Base-by-base conservation (phyloP, 2,113 vertebrate species). In the Heteronetta atricapilla region DNA sequence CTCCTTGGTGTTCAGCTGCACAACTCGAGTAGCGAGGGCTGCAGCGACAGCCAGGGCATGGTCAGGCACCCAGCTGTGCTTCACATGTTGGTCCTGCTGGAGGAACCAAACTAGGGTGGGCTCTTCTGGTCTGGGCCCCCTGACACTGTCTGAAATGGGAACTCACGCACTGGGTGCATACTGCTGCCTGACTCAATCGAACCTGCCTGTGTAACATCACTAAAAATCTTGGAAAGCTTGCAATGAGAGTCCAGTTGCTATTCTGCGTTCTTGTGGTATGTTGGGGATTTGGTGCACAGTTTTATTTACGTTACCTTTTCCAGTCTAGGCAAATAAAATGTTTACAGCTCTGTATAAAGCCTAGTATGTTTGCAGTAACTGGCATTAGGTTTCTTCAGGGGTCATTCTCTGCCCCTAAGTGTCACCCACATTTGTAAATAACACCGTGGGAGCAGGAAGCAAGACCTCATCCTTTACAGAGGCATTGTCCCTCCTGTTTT, bases 221-320 rank as follows among this genome's bases (percentile, higher is more conserved):
- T 73, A 69, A 80, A 52, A 69, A 44, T 34, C 20, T 73, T 25
- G 16, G 40, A 68, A 80, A 66, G 3, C 17, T 10, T 78, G 36
- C 74, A 38, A 36, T 7, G 19, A 52, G 25, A 82, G 11, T 44
- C 52, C 25, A 2, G 17, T 64, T 72, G 16, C 34, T 59, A 19
- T 19, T 67, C 42, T 46, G 38, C 31, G 17, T 69, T 74, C 64
- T 73, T 70, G 13, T n/a, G 23, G 22, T 1, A 0, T 77, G 8
- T 26, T 12, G n/a, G 56, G 1, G 2, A 53, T 70, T 66, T 64
- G 48, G 29, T 70, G 6, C 20, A 5, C 0, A 2, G 40, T 76
- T 23, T n/a, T 3, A 13, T 48, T 29, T 17, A 25, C 0, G 0
- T 20, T 74, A 78, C 1, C 3, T 89, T 46, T 83, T 26, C n/a